Percentiles rank a stretch among this genome's conserved stretches.
Evolutionary conservation across 1,140 invertebrate genomes (phyloP).

Genomic region (Ceratina australensis): DNA sequence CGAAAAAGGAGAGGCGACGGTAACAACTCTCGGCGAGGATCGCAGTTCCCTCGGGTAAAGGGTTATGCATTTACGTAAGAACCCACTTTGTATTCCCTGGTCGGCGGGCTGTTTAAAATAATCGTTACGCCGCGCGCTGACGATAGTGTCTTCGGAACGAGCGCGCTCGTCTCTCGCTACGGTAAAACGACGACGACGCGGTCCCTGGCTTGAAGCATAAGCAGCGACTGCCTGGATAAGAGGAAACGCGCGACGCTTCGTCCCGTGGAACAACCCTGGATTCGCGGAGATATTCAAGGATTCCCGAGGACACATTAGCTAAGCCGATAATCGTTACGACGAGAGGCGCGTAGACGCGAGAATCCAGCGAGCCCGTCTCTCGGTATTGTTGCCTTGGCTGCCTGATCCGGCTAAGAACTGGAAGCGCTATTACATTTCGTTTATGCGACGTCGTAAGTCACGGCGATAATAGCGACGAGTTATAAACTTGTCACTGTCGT

Average conservation of each 20-base stretch:
- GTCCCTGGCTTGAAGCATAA: slow-evolving; percentile 27
- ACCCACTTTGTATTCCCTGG: slow-evolving; percentile 74
- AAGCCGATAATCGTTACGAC: slow-evolving; percentile 32
- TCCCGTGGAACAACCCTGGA: slow-evolving; percentile 11
- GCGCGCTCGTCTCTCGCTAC: slow-evolving; percentile 28
- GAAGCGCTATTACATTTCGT: no score
- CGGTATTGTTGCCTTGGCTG: neutral
- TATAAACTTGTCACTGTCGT: neutral
- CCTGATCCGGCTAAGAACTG: no score
- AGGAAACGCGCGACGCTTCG: neutral
- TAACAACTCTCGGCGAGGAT: no score
- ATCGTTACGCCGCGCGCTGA: slow-evolving; percentile 67
- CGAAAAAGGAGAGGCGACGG: no score
- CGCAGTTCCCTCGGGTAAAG: slow-evolving; percentile 26
- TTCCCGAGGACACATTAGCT: slow-evolving; percentile 39
- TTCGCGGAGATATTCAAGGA: slow-evolving; percentile 24
- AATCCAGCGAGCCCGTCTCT: neutral
- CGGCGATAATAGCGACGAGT: neutral
- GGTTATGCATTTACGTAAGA: slow-evolving; percentile 73
- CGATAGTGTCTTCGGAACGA: slow-evolving; percentile 42
- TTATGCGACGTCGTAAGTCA: neutral
- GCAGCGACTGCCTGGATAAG: slow-evolving; percentile 39
- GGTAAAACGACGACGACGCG: neutral
- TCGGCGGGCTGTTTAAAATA: slow-evolving; percentile 72
- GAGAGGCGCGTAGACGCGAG: neutral